Evolutionary conservation across 1,140 invertebrate genomes (phyloP).

Genomic region (Drosophila ogumai): DNA sequence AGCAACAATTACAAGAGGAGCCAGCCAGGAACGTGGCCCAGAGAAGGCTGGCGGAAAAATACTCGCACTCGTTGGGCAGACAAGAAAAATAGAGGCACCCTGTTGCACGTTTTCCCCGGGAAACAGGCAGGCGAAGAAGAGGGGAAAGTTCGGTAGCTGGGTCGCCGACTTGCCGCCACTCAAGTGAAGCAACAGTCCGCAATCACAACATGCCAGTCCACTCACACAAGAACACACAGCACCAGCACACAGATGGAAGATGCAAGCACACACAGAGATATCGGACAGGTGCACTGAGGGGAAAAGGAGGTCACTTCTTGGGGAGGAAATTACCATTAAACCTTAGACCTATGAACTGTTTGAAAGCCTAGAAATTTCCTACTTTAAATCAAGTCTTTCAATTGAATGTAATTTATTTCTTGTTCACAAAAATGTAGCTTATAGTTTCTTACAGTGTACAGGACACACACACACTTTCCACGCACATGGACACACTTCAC

Average conservation of each 20-base stretch:
- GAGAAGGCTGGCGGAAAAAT: constrained; percentile 36
- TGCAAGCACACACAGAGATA: constrained; percentile 5
- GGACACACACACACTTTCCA: constrained; percentile 17
- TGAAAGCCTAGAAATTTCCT: no score
- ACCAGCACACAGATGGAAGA: not conserved
- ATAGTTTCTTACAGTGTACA: not conserved
- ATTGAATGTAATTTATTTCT: not conserved
- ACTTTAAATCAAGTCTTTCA: not conserved
- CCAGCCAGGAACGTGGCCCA: constrained; percentile 26
- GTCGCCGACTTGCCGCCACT: constrained; percentile 64
- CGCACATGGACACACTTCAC: constrained; percentile 34
- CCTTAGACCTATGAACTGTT: not conserved
- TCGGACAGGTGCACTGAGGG: not conserved
- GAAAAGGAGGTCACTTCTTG: not conserved
- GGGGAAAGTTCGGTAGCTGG: constrained; percentile 27
- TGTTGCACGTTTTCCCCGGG: constrained; percentile 39
- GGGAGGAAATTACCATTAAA: not conserved
- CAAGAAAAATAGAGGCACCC: constrained; percentile 56
- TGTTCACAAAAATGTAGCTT: not conserved
- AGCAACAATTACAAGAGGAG: constrained; percentile 70
- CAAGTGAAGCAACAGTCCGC: constrained; percentile 74
- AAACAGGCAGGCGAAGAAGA: not conserved
- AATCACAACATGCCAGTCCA: constrained; percentile 64
- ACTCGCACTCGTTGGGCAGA: constrained; percentile 3
- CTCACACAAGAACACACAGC: constrained; percentile 16